Evolutionary conservation across 1,140 invertebrate species (phyloP).

Genomic region (Drosophila bipectinata): DNA sequence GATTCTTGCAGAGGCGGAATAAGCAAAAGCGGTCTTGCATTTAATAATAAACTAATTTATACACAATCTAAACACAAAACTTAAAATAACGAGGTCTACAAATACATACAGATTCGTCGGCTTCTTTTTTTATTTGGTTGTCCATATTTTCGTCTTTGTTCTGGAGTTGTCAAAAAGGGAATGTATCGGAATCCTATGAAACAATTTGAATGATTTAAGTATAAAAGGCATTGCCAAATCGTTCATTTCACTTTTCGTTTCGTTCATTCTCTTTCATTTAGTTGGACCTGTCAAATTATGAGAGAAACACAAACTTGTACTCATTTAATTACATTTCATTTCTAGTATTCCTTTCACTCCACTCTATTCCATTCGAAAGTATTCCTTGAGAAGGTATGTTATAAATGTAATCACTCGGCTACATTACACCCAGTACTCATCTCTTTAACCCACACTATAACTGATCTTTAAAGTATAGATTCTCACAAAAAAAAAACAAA

Average conservation of each 20-base stretch:
- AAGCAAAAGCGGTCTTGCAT: not conserved
- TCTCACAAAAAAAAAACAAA: too few species aligned
- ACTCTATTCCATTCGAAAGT: not conserved
- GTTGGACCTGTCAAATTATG: not conserved
- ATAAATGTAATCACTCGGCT: not conserved
- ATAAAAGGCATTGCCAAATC: not conserved
- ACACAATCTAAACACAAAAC: not conserved
- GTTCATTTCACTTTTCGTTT: not conserved
- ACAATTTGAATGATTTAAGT: not conserved
- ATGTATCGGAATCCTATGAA: not conserved
- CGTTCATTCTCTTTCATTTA: not conserved
- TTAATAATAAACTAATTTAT: constrained; percentile 1
- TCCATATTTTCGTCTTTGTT: not conserved
- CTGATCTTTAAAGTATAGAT: too few species aligned
- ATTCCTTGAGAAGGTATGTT: not conserved
- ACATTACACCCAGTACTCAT: too few species aligned
- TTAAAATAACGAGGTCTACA: not conserved
- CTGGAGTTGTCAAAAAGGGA: not conserved
- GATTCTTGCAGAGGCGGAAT: too few species aligned
- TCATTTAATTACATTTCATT: not conserved
- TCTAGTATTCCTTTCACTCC: not conserved
- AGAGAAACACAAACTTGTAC: not conserved
- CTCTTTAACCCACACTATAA: too few species aligned
- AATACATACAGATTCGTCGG: not conserved
- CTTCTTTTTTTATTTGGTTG: not conserved